phyloP scores from a whole-genome alignment of 1,140 invertebrate genomes.

The Cherax destructor region DNA sequence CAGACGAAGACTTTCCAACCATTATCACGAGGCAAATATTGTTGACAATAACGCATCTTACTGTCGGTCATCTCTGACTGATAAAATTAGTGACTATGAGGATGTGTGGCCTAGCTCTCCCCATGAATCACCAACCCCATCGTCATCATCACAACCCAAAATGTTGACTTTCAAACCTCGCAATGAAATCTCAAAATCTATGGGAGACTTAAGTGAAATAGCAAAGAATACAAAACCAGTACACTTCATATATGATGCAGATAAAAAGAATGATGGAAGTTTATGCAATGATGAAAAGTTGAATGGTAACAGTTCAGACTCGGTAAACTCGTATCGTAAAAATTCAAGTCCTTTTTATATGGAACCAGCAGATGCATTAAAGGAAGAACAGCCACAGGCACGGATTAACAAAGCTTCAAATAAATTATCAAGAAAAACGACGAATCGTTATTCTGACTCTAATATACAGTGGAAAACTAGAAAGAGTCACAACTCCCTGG shows the following conservation, averaged over 20 bases:
- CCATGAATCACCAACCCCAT: slow-evolving; percentile 76
- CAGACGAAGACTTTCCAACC: slow-evolving; percentile 76
- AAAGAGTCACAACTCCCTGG: slow-evolving; percentile 74
- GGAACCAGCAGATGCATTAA: slow-evolving; percentile 91
- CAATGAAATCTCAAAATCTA: slow-evolving; percentile 68
- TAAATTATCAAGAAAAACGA: slow-evolving; percentile 66
- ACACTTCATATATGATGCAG: slow-evolving; percentile 60
- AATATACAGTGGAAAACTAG: slow-evolving; percentile 77
- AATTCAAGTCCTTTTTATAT: slow-evolving; percentile 90
- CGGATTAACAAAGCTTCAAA: slow-evolving; percentile 71
- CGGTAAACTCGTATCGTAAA: slow-evolving; percentile 63
- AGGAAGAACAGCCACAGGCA: slow-evolving; percentile 75
- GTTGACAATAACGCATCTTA: slow-evolving; percentile 88
- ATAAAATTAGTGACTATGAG: slow-evolving; percentile 96
- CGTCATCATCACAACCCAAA: slow-evolving; percentile 33
- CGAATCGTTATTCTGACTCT: slow-evolving; percentile 81
- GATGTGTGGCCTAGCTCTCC: slow-evolving; percentile 89
- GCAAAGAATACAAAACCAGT: slow-evolving; percentile 49
- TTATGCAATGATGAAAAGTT: slow-evolving; percentile 8
- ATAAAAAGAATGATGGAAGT: slow-evolving; percentile 43
- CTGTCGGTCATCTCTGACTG: slow-evolving; percentile 89
- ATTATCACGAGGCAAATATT: slow-evolving; percentile 88
- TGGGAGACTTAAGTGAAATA: slow-evolving; percentile 69
- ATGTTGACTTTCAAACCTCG: slow-evolving; percentile 68
- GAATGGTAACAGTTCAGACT: slow-evolving; percentile 59